Percentiles rank a stretch among this genome's conserved stretches.
These are phyloP conservation scores for Morone saxatilis DNA, from an alignment of 2,113 vertebrate genomes.

Conservation along the genomic window DNA sequence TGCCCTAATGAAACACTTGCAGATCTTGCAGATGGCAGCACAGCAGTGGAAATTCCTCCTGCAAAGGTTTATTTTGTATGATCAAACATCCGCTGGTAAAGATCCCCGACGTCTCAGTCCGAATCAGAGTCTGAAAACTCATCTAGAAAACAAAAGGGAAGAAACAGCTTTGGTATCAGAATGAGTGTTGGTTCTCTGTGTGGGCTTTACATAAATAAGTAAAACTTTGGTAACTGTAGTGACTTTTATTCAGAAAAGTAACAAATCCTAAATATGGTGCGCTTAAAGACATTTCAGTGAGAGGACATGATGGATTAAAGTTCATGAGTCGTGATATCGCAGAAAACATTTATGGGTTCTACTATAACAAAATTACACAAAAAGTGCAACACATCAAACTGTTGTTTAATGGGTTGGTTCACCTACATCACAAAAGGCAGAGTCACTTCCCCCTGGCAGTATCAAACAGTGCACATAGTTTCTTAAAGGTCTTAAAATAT, in stretches of 20 bases:
- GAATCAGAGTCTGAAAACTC: constrained; percentile 90
- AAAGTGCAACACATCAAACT: not conserved
- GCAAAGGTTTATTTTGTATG: not conserved
- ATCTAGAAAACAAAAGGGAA: constrained; percentile 80
- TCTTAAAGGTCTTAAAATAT: not conserved
- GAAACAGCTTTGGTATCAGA: constrained; percentile 7
- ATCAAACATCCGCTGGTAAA: constrained; percentile 9
- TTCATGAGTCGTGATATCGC: not conserved
- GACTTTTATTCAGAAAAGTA: no score
- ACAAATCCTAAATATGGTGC: not conserved
- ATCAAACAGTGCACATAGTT: not conserved
- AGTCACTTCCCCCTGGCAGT: not conserved
- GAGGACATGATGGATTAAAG: not conserved
- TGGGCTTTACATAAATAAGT: not conserved
- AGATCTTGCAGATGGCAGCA: constrained; percentile 13
- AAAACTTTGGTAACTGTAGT: not conserved
- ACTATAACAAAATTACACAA: not conserved
- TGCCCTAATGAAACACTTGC: not conserved
- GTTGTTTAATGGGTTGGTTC: not conserved
- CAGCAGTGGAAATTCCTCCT: not conserved
- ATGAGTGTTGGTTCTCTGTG: not conserved
- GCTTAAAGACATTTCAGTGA: not conserved
- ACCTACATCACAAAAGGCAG: not conserved
- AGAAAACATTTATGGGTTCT: not conserved
- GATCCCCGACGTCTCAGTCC: constrained; percentile 81